A percentile compares a stretch with the other conserved stretches of the same genome.
These are phyloP conservation scores for Rhynchotus rufescens DNA, from an alignment of 2,797 vertebrate species.

Conservation along the genomic window DNA sequence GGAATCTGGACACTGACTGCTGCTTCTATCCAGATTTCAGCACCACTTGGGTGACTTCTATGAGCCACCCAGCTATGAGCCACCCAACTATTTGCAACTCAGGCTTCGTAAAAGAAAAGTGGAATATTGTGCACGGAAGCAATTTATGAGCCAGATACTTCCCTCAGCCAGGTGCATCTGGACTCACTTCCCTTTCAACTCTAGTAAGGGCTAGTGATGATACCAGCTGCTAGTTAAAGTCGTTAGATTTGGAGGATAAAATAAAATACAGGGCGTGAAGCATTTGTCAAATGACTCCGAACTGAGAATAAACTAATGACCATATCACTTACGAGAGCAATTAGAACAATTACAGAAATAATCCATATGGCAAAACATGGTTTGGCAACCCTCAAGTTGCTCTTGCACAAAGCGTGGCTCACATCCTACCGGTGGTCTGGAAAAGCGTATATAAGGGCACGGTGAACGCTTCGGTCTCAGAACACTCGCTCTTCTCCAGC, in stretches of 20 bases:
- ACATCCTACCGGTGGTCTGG: not conserved
- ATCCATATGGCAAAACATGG: not conserved
- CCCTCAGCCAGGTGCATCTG: accelerated
- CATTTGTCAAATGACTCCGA: not conserved
- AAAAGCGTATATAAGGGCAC: constrained; percentile 31
- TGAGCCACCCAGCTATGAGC: not conserved
- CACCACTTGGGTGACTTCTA: accelerated
- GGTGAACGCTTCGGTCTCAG: not conserved
- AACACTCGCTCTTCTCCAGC: not conserved
- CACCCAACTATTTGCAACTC: not conserved
- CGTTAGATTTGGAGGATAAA: not conserved
- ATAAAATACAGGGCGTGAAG: not conserved
- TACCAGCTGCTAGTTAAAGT: not conserved
- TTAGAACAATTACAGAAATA: constrained; percentile 55
- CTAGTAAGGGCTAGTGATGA: accelerated
- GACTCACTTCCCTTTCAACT: not conserved
- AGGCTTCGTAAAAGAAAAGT: not conserved
- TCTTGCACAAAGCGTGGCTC: constrained; percentile 25
- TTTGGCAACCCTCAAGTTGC: not conserved
- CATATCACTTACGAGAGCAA: constrained; percentile 10
- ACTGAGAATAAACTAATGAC: not conserved
- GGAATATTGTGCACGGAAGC: accelerated
- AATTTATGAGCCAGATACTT: not conserved
- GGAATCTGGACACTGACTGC: not conserved
- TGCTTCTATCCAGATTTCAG: not conserved